Evolutionary conservation across 2,113 vertebrate genomes (phyloP).

Genomic region (Sylvietta virens): DNA sequence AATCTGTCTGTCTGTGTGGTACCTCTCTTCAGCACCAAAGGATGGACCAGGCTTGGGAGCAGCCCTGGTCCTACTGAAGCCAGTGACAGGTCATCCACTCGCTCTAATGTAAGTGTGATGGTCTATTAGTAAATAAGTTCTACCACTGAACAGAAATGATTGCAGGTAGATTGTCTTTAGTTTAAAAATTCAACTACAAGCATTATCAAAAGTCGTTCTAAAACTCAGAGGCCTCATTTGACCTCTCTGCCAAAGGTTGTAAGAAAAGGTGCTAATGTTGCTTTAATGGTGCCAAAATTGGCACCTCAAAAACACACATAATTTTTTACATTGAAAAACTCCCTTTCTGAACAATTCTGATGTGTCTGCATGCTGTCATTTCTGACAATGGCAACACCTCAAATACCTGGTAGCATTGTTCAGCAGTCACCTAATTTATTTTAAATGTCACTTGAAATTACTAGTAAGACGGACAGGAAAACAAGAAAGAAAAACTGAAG

Average conservation of each 20-base stretch:
- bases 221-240: not conserved
- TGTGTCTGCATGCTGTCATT: conserved; percentile 13
- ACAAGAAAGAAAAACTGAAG: not conserved
- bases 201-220: not conserved
- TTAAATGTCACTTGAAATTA: not conserved
- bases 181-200: not conserved
- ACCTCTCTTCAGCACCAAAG: not conserved
- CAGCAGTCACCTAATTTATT: not conserved
- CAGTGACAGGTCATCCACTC: not conserved
- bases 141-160: not conserved
- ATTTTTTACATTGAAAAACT: not conserved
- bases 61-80: not conserved
- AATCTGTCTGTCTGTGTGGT: not conserved
- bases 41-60: not conserved
- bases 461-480: not conserved
- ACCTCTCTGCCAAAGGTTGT: not conserved
- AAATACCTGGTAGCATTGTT: not conserved
- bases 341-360: not conserved
- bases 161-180: not conserved
- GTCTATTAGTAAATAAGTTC: not conserved
- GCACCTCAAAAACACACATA: not conserved
- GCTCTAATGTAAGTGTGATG: not conserved
- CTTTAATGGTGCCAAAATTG: not conserved
- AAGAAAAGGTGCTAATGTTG: not conserved
- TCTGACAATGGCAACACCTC: conserved; percentile 10